Percentiles rank a stretch among this genome's conserved stretches.
Conservation (phyloP, 2,113 vertebrate species). For the Zosterops japonicus region DNA sequence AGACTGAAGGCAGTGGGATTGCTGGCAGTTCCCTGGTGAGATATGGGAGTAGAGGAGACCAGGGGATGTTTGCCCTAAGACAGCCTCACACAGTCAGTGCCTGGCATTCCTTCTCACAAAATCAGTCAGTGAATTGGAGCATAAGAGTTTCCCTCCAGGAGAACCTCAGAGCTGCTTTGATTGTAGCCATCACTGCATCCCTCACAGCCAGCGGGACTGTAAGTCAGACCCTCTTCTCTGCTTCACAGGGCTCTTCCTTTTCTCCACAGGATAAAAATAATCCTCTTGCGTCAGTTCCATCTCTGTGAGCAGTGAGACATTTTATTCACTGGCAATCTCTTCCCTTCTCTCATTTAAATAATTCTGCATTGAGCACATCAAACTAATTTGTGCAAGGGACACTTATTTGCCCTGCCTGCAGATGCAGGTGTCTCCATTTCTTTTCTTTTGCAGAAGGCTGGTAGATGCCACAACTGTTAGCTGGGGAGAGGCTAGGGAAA, state of each 20-base stretch:
- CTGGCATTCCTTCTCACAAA: not conserved
- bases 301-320: not conserved
- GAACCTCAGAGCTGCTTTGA: not conserved
- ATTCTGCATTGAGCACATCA: conserved; percentile 41
- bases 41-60: not conserved
- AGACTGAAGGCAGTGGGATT: not conserved
- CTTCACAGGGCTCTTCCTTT: not conserved
- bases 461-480: accelerated
- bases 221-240: not conserved
- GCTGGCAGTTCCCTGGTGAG: not conserved
- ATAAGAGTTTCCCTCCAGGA: not conserved
- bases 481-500: not conserved
- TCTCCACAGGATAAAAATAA: conserved; percentile 47
- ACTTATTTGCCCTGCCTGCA: not conserved
- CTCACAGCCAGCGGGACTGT: not conserved
- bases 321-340: not conserved
- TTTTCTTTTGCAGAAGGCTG: not conserved
- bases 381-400: not conserved
- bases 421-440: not conserved
- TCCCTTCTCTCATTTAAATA: conserved; percentile 50
- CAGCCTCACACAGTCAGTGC: accelerated
- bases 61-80: not conserved
- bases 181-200: not conserved
- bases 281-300: conserved; percentile 50
- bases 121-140: conserved; percentile 14